phyloP scores from a whole-genome alignment of 2,797 vertebrate genomes.

The Sciurus vulgaris region DNA sequence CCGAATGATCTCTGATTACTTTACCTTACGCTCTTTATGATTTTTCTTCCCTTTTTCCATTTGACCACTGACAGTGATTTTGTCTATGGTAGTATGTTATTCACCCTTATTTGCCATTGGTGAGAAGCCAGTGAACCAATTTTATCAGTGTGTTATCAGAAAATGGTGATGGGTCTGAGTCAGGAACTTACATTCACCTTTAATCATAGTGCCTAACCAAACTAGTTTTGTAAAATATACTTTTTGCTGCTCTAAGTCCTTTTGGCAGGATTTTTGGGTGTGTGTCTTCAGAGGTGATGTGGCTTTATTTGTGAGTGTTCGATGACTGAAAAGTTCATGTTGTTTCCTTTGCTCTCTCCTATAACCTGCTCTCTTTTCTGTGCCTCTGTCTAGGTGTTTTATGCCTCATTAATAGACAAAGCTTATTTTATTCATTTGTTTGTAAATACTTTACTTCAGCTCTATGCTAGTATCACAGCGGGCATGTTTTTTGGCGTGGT shows the following conservation, averaged over 20 bases:
- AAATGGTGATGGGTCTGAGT: neutral
- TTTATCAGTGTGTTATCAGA: too few species aligned
- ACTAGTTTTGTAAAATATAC: neutral
- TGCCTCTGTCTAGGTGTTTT: neutral
- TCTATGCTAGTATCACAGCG: neutral
- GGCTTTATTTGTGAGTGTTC: neutral
- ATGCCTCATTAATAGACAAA: neutral
- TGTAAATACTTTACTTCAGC: neutral
- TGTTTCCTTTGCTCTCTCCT: neutral
- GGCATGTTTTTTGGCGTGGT: neutral
- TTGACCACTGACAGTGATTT: neutral
- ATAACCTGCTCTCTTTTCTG: neutral
- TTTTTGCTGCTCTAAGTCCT: neutral
- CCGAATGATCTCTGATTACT: neutral
- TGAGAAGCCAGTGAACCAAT: neutral
- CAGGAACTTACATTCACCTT: neutral
- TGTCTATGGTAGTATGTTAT: neutral
- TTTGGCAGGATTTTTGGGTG: neutral
- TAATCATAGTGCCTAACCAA: neutral
- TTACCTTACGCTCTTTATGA: neutral
- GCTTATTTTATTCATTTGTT: neutral
- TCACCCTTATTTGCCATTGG: neutral
- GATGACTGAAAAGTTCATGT: neutral
- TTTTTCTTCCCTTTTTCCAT: neutral
- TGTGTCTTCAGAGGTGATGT: neutral